phyloP scores from a whole-genome alignment of 2,888 invertebrate genomes.

The Aspidiotus destructor region DNA sequence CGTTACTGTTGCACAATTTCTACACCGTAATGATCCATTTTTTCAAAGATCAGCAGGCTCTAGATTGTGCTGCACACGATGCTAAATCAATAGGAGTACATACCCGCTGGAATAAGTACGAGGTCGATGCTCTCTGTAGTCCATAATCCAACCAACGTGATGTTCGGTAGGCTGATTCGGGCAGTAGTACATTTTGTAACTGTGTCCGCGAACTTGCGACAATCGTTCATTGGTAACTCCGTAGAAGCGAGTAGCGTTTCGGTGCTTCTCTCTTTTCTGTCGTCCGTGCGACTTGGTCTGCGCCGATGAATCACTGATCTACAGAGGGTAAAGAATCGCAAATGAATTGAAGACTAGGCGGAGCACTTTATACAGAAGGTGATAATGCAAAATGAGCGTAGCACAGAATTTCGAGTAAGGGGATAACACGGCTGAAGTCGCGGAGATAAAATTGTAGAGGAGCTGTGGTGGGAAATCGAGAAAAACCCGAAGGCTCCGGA shows the following conservation, averaged over 20 bases:
- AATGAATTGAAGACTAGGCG: too few species aligned
- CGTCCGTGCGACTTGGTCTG: conserved; percentile 17
- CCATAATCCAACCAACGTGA: conserved; percentile 97
- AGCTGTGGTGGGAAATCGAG: too few species aligned
- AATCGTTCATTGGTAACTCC: conserved; percentile 75
- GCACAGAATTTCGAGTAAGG: too few species aligned
- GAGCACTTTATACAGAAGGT: too few species aligned
- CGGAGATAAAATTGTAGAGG: too few species aligned
- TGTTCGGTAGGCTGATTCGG: conserved; percentile 88
- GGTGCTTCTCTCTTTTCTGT: conserved; percentile 24
- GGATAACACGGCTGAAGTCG: too few species aligned
- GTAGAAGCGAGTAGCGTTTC: conserved; percentile 59
- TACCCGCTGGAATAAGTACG: conserved; percentile 68
- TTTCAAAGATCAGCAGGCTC: conserved; percentile 18
- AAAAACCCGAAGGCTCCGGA: too few species aligned
- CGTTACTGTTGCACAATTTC: conserved; percentile 28
- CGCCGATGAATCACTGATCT: conserved; percentile 15
- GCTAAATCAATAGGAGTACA: background rate
- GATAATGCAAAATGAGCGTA: too few species aligned
- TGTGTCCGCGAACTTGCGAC: conserved; percentile 45
- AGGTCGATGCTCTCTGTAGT: conserved; percentile 70
- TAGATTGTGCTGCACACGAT: conserved; percentile 14
- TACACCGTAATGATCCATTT: conserved; percentile 17
- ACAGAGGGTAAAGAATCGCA: background rate
- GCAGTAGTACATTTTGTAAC: conserved; percentile 84